These are phyloP conservation scores for Caenorhabditis sp. DNA, from an alignment of 2,888 invertebrate genomes.

Conservation along the genomic window DNA sequence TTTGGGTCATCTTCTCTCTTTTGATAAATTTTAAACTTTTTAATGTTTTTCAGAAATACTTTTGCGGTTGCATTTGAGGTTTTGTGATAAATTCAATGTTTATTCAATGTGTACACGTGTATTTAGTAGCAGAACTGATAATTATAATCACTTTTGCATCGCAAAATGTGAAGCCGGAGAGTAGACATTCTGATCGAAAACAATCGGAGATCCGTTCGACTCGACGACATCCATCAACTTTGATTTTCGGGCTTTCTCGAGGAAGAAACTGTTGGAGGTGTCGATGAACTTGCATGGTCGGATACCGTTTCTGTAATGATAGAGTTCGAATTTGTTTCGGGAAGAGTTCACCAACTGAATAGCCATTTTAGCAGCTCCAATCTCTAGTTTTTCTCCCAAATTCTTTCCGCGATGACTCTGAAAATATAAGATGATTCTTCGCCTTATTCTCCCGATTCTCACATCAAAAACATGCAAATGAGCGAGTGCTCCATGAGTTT, in stretches of 20 bases:
- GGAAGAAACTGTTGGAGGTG: constrained; percentile 51
- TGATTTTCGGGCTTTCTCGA: constrained; percentile 59
- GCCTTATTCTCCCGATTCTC: background rate
- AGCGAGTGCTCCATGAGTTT: constrained; percentile 58
- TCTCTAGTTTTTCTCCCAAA: constrained; percentile 57
- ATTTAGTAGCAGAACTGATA: too few relatives aligned
- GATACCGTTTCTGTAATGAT: constrained; percentile 45
- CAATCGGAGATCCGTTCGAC: constrained; percentile 53
- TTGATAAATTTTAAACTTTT: too few relatives aligned
- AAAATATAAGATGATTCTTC: background rate
- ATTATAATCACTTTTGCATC: constrained; percentile 40
- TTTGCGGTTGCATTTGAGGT: too few relatives aligned
- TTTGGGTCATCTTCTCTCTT: background rate
- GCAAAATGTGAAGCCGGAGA: constrained; percentile 44
- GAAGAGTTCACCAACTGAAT: constrained; percentile 32
- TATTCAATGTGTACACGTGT: constrained; percentile 49
- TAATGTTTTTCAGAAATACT: too few relatives aligned
- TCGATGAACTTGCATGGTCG: constrained; percentile 64
- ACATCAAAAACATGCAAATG: constrained; percentile 63
- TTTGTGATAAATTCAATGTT: constrained; percentile 11
- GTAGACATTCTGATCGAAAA: constrained; percentile 61
- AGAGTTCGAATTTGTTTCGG: background rate
- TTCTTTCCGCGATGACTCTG: constrained; percentile 62
- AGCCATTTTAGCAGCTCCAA: constrained; percentile 62
- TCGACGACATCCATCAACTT: constrained; percentile 64